These are phyloP conservation scores for Augochlorella aurata DNA, from an alignment of 2,888 invertebrate species.

Conservation along the genomic window DNA sequence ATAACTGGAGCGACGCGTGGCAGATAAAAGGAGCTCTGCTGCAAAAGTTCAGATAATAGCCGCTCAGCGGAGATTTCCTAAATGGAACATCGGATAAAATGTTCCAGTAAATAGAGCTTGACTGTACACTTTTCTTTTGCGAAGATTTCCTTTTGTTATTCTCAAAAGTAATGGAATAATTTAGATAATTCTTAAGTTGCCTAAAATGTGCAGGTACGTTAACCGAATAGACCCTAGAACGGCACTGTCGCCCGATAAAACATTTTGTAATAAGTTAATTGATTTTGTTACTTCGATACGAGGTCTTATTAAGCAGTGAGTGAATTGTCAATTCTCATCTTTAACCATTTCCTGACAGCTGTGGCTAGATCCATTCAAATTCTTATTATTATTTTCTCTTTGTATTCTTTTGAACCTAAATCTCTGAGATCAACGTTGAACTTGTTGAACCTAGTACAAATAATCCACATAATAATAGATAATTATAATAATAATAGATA, in stretches of 20 bases:
- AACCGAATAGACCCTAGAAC: not conserved
- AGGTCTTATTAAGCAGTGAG: not conserved
- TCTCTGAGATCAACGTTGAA: too few species aligned
- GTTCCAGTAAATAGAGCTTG: not conserved
- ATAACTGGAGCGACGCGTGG: constrained; percentile 6
- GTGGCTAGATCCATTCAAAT: too few species aligned
- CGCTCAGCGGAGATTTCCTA: not conserved
- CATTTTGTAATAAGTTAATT: not conserved
- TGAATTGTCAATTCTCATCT: not conserved
- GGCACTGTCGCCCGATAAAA: not conserved
- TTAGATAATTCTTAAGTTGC: not conserved
- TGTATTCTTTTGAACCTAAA: too few species aligned
- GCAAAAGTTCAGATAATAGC: not conserved
- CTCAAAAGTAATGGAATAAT: not conserved
- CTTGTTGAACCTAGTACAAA: too few species aligned
- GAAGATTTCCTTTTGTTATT: not conserved
- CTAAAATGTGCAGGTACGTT: not conserved
- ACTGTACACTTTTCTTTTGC: not conserved
- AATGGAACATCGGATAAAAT: constrained; percentile 8
- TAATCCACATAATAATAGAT: too few species aligned
- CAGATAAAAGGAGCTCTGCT: constrained; percentile 2
- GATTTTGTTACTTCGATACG: not conserved
- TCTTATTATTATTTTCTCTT: too few species aligned
- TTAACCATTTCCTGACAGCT: too few species aligned
- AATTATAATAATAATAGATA: too few species aligned